Conservation (phyloP, 37 sponge, comb jelly and placozoan species). For the Corticium candelabrum region DNA sequence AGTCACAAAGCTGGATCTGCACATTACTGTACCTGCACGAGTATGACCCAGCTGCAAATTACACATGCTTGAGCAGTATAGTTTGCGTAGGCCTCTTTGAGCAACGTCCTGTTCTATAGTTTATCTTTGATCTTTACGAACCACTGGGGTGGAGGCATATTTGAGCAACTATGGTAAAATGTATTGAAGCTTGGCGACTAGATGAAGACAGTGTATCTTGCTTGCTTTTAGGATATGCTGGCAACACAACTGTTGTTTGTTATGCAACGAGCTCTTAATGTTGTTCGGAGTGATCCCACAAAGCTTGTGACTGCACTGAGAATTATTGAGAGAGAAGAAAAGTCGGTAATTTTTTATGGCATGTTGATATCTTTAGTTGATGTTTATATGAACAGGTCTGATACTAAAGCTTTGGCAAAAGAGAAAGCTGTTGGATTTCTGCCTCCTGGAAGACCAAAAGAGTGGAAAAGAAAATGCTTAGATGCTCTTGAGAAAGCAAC, state of each 20-base stretch:
- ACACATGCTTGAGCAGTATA: no score
- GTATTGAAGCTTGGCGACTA: no score
- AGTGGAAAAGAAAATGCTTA: not conserved
- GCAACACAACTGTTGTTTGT: conserved; percentile 21
- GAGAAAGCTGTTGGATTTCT: not conserved
- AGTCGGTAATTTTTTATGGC: conserved; percentile 15
- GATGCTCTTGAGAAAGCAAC: not conserved
- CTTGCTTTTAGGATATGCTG: conserved; percentile 15
- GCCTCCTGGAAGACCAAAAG: not conserved
- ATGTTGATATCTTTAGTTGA: not conserved
- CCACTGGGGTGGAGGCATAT: no score
- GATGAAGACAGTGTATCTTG: no score
- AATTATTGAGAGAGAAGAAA: conserved; percentile 84
- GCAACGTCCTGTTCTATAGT: no score
- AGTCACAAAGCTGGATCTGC: no score
- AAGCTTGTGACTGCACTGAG: conserved; percentile 71
- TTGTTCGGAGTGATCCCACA: conserved; percentile 31
- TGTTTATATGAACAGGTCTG: not conserved
- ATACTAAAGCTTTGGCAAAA: not conserved
- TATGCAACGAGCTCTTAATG: conserved; percentile 21
- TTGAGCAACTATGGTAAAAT: no score
- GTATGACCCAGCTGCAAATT: no score
- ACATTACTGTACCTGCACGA: no score
- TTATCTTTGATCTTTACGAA: no score
- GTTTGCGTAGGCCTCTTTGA: no score